Evolutionary conservation across 2,797 vertebrate species (phyloP), one percentile per base, ranked within the genome.

Genomic region (Podarcis lilfordi): DNA sequence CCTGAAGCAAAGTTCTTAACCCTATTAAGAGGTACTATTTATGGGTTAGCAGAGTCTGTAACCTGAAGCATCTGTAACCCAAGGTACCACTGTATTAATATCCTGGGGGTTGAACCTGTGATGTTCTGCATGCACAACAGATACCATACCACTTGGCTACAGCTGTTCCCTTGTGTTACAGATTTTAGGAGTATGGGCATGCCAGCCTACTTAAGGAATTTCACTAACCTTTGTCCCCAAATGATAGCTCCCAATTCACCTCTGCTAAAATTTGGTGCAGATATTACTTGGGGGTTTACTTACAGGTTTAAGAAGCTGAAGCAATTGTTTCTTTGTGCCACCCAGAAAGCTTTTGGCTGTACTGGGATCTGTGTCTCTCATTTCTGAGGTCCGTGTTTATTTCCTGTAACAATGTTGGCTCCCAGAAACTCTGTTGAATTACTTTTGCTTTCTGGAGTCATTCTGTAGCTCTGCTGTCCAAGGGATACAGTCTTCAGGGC

Each of bases 371-470:
- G 23, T 2, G 21, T 32, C 27, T 59, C 32, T 3, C 21, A 10
- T n/a, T 84, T 55, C 21, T 8, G 19, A 50, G 25, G 13, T 37
- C 81, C n/a, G 15, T n/a, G 45, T 86, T 78, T 25, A 84, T 79
- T 1, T 50, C 10, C 61, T 1, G 13, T 29, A 71, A 82, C 23
- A 29, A 43, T 23, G 9, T 84, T 13, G 77, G 7, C 61, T 79
- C 6, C 23, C 13, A 0, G 76, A 32, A 35, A 23, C 86, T 85
- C 2, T 0, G 1, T 0, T 1, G 15, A 29, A 45, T 0, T 0
- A 72, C 45, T 61, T 1, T 4, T 37, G 8, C 45, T n/a, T 3
- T 64, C 8, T 45, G 5, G 0, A 61, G n/a, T 74, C 8, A 11
- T 71, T 79, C 0, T 0, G 10, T 76, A 71, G 43, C 32, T 64